These are phyloP conservation scores for Cataglyphis livida DNA, from an alignment of 2,888 invertebrate species.

Conservation along the genomic window DNA sequence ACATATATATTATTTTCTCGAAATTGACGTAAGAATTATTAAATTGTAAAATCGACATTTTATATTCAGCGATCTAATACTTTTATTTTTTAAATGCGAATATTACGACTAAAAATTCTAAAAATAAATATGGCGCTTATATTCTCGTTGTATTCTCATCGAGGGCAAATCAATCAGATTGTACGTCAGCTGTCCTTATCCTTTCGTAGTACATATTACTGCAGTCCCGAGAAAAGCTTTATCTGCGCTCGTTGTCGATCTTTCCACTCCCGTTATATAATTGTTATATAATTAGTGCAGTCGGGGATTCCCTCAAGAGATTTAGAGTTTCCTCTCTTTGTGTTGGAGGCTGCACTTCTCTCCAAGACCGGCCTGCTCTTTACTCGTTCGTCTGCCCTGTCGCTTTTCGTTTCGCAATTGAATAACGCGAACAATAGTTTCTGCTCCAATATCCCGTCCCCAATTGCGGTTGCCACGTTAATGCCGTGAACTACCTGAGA, in stretches of 20 bases:
- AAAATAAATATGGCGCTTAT: neutral
- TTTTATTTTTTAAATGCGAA: neutral
- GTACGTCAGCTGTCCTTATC: constrained; percentile 22
- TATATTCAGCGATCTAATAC: neutral
- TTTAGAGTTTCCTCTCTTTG: constrained; percentile 62
- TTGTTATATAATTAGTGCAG: constrained; percentile 80
- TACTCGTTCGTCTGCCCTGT: constrained; percentile 51
- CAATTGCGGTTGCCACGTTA: constrained; percentile 50
- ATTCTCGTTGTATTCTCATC: constrained; percentile 11
- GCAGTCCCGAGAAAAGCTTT: constrained; percentile 52
- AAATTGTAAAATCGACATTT: neutral
- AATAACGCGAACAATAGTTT: constrained; percentile 78
- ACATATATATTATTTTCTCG: neutral
- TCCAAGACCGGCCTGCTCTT: constrained; percentile 46
- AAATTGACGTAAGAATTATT: neutral
- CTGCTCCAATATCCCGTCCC: constrained; percentile 66
- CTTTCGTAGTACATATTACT: constrained; percentile 22
- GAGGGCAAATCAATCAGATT: constrained; percentile 18
- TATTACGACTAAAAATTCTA: neutral
- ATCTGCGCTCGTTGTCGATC: constrained; percentile 35
- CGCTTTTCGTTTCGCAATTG: constrained; percentile 72
- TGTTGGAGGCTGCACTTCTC: constrained; percentile 51
- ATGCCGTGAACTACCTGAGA: constrained; percentile 43
- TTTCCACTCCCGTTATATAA: constrained; percentile 48
- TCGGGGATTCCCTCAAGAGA: constrained; percentile 72